Conservation (phyloP, 2,797 vertebrate species). For the Pseudochaenichthys georgianus region DNA sequence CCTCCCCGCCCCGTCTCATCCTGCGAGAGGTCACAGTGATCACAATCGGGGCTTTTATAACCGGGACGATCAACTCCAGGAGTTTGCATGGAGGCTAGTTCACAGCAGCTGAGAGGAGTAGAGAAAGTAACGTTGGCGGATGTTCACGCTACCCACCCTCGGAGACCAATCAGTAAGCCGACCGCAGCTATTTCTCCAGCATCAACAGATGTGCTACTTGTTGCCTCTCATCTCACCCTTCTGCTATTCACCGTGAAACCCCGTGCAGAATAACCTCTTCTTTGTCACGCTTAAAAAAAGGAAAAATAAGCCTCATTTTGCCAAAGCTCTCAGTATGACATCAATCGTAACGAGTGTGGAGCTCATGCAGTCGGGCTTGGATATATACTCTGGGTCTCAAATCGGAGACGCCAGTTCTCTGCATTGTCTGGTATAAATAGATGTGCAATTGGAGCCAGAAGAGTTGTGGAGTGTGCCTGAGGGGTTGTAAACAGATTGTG, state of each 20-base stretch:
- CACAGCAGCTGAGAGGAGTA: slow-evolving; percentile 25
- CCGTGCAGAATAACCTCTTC: slow-evolving; percentile 25
- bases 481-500: slow-evolving; percentile 80
- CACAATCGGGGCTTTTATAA: slow-evolving; percentile 10
- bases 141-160: slow-evolving; percentile 32
- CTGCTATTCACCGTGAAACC: slow-evolving; percentile 56
- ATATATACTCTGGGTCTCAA: slow-evolving; percentile 57
- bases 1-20: neutral
- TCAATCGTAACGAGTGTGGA: slow-evolving; percentile 66
- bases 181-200: slow-evolving; percentile 32
- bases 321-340: slow-evolving; percentile 49
- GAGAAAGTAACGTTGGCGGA: slow-evolving; percentile 32
- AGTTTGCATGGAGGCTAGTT: slow-evolving; percentile 16
- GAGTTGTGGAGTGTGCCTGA: slow-evolving; percentile 73
- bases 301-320: slow-evolving; percentile 26
- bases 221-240: slow-evolving; percentile 52
- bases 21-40: slow-evolving; percentile 24
- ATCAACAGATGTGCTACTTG: slow-evolving; percentile 74
- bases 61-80: neutral
- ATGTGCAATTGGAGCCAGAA: slow-evolving; percentile 75
- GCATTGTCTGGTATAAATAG: slow-evolving; percentile 81
- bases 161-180: slow-evolving; percentile 43
- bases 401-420: slow-evolving; percentile 65
- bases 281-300: slow-evolving; percentile 30
- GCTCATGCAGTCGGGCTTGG: slow-evolving; percentile 64